Base-by-base conservation (phyloP, 2,797 vertebrate species). In the Cephalopachus bancanus region DNA sequence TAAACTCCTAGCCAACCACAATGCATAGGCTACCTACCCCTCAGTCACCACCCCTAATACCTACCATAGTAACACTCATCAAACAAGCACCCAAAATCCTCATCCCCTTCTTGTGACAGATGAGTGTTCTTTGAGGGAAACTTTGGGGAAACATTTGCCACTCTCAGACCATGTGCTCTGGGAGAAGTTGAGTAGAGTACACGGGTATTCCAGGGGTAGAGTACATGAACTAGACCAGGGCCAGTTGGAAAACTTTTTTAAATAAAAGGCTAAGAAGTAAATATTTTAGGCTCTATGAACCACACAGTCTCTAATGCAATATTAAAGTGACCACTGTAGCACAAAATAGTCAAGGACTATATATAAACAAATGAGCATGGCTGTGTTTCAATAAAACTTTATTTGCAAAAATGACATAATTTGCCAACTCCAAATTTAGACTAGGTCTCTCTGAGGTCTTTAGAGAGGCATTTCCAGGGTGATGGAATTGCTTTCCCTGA, bases 271-370 rank as follows among this genome's bases (percentile, higher is more conserved):
- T 55, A 33, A 15, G 51, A 24, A 81, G 65, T 88, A 87, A 89
- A 83, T 65, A 71, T 80, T 84, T 93, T 57, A 94, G 65, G 83
- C n/a, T 76, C 84, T 16, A 20, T 19, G 90, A 55, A 26, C 53
- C 89, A 33, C 59, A 79, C 64, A 57, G 11, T 84, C 44, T 91
- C 80, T 74, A 55, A 71, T 24, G 33, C 37, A 91, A 26, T 51
- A 64, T n/a, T 74, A 75, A 92, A 78, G 49, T 53, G 80, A 17
- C 65, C 53, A 75, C 53, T 62, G 10, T 9, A 80, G 85, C 59
- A n/a, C 33, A 69, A 20, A 89, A 57, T 2, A 76, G 74, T 37
- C 49, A 57, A 10, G 86, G 53, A 83, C 19, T 60, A 14, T 16
- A 26, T 28, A 17, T 49, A 83, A 69, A 87, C 33, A 74, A 87